Conservation (phyloP, 2,888 invertebrate genomes). For the Caenorhabditis plicata region DNA sequence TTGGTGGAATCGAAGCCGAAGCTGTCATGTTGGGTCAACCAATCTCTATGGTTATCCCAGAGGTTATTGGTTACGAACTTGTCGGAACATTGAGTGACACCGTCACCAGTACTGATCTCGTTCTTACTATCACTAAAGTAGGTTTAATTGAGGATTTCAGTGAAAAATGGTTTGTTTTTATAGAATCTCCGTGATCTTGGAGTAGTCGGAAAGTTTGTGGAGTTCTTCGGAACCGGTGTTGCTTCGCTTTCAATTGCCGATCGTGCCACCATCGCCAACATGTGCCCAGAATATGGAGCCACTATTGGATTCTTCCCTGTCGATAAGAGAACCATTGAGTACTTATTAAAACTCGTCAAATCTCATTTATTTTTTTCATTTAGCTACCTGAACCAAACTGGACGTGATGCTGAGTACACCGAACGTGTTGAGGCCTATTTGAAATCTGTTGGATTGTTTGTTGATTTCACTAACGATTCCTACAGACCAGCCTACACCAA, state of each 20-base stretch:
- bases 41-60: slow-evolving; percentile 78
- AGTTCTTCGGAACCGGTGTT: slow-evolving; percentile 95
- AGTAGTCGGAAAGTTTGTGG: slow-evolving; percentile 97
- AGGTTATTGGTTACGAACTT: slow-evolving; percentile 88
- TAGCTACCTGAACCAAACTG: slow-evolving; percentile 58
- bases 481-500: slow-evolving; percentile 61
- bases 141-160: background rate
- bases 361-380: background rate
- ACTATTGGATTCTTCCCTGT: slow-evolving; percentile 71
- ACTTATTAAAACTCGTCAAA: background rate
- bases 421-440: slow-evolving; percentile 75
- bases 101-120: slow-evolving; percentile 92
- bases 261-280: slow-evolving; percentile 90
- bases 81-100: slow-evolving; percentile 79
- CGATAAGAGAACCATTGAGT: slow-evolving; percentile 56
- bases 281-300: slow-evolving; percentile 98
- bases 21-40: slow-evolving; percentile 98
- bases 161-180: slow-evolving; percentile 15
- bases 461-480: slow-evolving; percentile 76
- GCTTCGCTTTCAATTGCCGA: slow-evolving; percentile 88
- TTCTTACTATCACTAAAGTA: slow-evolving; percentile 91
- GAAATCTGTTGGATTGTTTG: slow-evolving; percentile 78
- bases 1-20: slow-evolving; percentile 89
- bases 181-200: slow-evolving; percentile 86
- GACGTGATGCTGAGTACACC: slow-evolving; percentile 48